These are phyloP conservation scores for Andrena hattorfiana DNA, from an alignment of 2,888 invertebrate species.

Conservation along the genomic window DNA sequence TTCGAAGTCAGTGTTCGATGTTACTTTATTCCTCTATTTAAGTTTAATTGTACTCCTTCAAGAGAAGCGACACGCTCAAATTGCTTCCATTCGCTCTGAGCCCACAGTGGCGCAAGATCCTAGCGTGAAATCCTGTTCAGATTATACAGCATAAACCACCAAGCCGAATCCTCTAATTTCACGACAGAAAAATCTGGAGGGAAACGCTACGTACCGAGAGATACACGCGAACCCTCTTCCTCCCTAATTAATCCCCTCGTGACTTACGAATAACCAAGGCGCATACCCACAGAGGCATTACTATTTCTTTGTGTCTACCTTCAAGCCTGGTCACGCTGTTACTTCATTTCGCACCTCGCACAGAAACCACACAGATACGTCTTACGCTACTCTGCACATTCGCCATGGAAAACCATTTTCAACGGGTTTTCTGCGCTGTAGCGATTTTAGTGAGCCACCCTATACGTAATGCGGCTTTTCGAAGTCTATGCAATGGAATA, in stretches of 20 bases:
- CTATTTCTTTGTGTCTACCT: background rate
- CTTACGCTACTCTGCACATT: background rate
- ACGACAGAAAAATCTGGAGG: conserved; percentile 13
- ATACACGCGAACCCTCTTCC: conserved; percentile 36
- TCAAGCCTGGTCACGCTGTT: background rate
- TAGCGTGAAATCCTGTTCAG: conserved; percentile 27
- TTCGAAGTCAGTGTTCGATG: background rate
- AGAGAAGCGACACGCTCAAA: background rate
- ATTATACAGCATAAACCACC: conserved; percentile 15
- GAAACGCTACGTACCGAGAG: conserved; percentile 2
- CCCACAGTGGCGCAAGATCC: background rate
- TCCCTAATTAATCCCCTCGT: conserved; percentile 37
- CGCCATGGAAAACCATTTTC: background rate
- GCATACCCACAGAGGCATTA: background rate
- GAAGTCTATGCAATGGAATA: too few relatives aligned
- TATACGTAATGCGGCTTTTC: too few relatives aligned
- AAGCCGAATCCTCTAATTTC: conserved; percentile 20
- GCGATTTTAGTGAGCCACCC: too few relatives aligned
- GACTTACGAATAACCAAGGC: conserved; percentile 36
- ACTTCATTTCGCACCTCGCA: conserved; percentile 2
- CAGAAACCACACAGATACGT: background rate
- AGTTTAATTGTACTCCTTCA: background rate
- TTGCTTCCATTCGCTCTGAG: background rate
- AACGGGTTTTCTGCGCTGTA: background rate
- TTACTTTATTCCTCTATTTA: background rate